A percentile compares a stretch with the other conserved stretches of the same genome.
These are phyloP conservation scores for Athene noctua DNA, from an alignment of 2,113 vertebrate species.

Conservation along the genomic window DNA sequence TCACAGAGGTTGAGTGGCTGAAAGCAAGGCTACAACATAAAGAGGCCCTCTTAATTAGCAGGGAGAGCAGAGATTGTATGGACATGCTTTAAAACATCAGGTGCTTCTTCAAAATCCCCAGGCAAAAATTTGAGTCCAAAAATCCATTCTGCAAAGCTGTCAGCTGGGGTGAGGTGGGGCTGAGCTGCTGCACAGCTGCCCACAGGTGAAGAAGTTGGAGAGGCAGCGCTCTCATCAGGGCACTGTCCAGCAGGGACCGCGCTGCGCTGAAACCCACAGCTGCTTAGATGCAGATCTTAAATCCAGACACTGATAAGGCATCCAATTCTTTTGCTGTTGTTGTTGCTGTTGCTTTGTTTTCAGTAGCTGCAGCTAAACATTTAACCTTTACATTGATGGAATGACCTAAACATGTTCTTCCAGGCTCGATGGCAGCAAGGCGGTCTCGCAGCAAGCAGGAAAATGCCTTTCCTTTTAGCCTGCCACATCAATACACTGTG, in stretches of 20 bases:
- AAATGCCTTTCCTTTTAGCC: neutral
- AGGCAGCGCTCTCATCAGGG: neutral
- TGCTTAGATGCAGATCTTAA: neutral
- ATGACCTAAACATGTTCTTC: conserved; percentile 17
- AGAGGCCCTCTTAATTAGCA: neutral
- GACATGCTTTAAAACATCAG: neutral
- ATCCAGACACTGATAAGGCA: neutral
- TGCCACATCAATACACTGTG: neutral
- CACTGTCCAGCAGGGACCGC: neutral
- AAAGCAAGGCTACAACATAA: neutral
- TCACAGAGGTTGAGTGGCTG: neutral
- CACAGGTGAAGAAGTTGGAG: neutral
- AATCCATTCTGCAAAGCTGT: neutral
- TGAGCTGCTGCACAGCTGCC: neutral
- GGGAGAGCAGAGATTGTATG: neutral
- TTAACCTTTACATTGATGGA: conserved; percentile 36
- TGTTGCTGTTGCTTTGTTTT: conserved; percentile 16
- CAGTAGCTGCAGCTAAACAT: conserved; percentile 29
- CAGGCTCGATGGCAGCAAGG: neutral
- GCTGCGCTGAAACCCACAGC: neutral
- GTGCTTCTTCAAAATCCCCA: neutral
- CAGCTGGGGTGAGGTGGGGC: neutral
- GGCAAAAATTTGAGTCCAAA: neutral
- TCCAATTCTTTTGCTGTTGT: neutral
- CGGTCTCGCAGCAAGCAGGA: neutral